Base-by-base conservation (phyloP, 2,888 invertebrate genomes). In the Parthenolecanium corni region DNA sequence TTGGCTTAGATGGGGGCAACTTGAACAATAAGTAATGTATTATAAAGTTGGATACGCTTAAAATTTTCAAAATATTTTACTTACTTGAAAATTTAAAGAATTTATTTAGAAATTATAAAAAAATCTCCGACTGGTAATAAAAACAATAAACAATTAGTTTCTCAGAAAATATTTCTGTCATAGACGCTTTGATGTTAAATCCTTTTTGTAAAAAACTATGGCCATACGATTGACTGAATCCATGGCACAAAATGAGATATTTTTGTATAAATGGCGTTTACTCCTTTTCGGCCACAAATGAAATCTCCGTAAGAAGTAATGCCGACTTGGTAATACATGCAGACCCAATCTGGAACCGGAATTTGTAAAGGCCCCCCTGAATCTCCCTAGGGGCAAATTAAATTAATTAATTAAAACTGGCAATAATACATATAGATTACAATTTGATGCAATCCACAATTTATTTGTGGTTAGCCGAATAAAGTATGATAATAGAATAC, bases 211-310 rank as follows among this genome's bases (percentile, higher is more conserved):
- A 31, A 31, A 4, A 31, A 6, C 9, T 31, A 52, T 12, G 76
- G 74, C 82, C 82, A 82, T 21, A 82, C 78, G 16, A 76, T 70
- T 38, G 70, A 71, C 69, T 82, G 81, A 21, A 83, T 78, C 82
- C 82, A 83, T 4, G 76, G 70, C 1, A 80, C 68, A 67, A 77
- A 82, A 46, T 75, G 51, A 1, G 74, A 74, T 0, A 82, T 78
- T 52, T 76, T 74, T 0, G 82, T 80, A 69, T 82, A 84, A 9
- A 84, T 74, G 0, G 79, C 82, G 0, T 77, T 82, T 64, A 71
- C 72, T n/a, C 69, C 69, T 12, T 75, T 76, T 66, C 20, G 76
- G 75, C 67, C 80, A 77, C 38, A 72, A 36, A 36, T 18, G 54
- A 64, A 70, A 70, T 31, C 76, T 0, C 79, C 82, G 68, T 81